Evolutionary conservation across 2,888 invertebrate species (phyloP).

Genomic region (Lutraria lutraria): DNA sequence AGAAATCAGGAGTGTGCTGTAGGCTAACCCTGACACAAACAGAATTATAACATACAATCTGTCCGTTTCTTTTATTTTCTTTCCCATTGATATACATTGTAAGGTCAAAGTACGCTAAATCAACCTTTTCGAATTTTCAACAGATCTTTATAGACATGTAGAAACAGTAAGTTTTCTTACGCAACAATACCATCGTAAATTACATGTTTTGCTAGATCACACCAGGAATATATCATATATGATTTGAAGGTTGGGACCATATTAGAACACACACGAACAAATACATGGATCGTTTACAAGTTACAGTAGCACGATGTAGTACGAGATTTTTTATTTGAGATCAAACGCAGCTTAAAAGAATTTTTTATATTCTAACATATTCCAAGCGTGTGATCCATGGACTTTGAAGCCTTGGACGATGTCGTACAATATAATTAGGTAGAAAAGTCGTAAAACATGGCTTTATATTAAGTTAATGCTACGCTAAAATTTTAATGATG

Average conservation of each 20-base stretch:
- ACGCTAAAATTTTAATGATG: neutral
- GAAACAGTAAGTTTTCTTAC: neutral
- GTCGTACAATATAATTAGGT: neutral
- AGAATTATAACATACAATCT: neutral
- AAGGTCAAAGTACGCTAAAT: conserved; percentile 12
- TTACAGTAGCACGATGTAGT: neutral
- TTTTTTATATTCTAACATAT: neutral
- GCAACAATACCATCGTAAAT: no score
- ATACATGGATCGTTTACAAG: neutral
- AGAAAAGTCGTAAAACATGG: neutral
- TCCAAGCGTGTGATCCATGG: neutral
- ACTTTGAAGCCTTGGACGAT: neutral
- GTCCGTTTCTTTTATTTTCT: neutral
- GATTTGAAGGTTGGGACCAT: neutral
- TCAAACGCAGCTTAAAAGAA: neutral
- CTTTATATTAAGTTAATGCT: neutral
- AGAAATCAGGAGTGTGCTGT: neutral
- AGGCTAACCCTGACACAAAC: neutral
- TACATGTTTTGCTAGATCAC: neutral
- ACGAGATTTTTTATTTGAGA: neutral
- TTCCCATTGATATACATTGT: neutral
- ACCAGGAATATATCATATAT: neutral
- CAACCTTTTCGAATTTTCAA: neutral
- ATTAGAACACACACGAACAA: conserved; percentile 6
- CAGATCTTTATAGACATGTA: neutral